Conservation (phyloP, 2,113 vertebrate species). For the Eleginops maclovinus region DNA sequence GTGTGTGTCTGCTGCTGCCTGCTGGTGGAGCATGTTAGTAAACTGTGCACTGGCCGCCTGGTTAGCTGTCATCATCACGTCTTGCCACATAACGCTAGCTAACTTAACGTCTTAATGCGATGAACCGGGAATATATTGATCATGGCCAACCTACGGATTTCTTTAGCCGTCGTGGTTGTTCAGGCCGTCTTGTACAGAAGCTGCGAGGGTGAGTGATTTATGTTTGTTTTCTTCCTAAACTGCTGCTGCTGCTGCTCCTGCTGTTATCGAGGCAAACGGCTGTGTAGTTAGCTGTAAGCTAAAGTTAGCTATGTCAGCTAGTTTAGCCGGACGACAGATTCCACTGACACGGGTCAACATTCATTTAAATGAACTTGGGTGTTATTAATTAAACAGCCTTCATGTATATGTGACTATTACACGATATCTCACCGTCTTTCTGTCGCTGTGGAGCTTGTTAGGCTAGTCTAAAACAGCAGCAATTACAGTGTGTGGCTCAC, state of each 20-base stretch:
- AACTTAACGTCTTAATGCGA: slow-evolving; percentile 52
- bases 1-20: slow-evolving; percentile 45
- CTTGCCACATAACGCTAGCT: slow-evolving; percentile 47
- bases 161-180: slow-evolving; percentile 45
- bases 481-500: background rate
- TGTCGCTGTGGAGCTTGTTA: background rate
- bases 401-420: background rate
- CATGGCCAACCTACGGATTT: slow-evolving; percentile 71
- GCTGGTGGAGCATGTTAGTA: slow-evolving; percentile 51
- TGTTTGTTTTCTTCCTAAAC: slow-evolving; percentile 9
- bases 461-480: background rate
- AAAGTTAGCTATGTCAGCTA: slow-evolving; percentile 42
- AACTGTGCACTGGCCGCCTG: slow-evolving; percentile 35
- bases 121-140: slow-evolving; percentile 63
- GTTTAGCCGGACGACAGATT: background rate
- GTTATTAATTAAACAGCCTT: background rate
- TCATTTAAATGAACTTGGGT: background rate
- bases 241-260: slow-evolving; percentile 4
- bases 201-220: slow-evolving; percentile 65
- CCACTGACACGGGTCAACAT: background rate
- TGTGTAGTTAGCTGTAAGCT: slow-evolving; percentile 56
- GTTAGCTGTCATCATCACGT: slow-evolving; percentile 45
- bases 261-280: slow-evolving; percentile 14
- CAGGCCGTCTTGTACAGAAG: slow-evolving; percentile 47
- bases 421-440: background rate